Conservation (phyloP, 2,888 invertebrate species). For the Hyppa rectilinea region DNA sequence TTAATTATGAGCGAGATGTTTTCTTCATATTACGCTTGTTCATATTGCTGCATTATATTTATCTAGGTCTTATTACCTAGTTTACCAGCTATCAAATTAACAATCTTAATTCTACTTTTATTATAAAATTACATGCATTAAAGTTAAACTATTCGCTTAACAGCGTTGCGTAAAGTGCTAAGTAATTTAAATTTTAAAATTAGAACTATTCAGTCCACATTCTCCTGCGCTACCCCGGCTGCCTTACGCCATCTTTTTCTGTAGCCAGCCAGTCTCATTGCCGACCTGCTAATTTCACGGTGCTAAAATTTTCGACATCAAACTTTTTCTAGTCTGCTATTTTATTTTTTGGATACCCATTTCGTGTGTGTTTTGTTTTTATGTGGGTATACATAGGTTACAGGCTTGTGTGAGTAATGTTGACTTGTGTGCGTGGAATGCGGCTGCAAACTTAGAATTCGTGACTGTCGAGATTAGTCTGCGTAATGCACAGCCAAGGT, state of each 20-base stretch:
- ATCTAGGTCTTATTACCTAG: constrained; percentile 6
- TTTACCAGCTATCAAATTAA: constrained; percentile 24
- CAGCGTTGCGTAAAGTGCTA: constrained; percentile 9
- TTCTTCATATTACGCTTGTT: background rate
- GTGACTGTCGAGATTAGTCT: constrained; percentile 73
- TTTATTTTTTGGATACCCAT: background rate
- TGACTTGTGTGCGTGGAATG: constrained; percentile 71
- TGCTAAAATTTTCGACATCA: background rate
- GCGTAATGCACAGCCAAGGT: constrained; percentile 69
- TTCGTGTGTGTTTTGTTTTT: constrained; percentile 13
- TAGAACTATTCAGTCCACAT: constrained; percentile 16
- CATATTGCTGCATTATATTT: constrained; percentile 14
- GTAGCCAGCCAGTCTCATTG: constrained; percentile 14
- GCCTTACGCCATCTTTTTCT: constrained; percentile 20
- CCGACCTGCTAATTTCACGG: background rate
- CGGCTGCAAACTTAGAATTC: constrained; percentile 73
- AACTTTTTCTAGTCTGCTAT: constrained; percentile 9
- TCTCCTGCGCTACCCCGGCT: background rate
- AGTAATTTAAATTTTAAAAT: constrained; percentile 28
- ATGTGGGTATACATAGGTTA: constrained; percentile 4
- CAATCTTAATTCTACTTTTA: constrained; percentile 28
- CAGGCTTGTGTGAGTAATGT: constrained; percentile 46
- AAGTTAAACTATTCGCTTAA: constrained; percentile 5
- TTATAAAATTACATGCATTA: constrained; percentile 25
- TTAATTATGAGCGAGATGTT: constrained; percentile 12